Percentiles rank a stretch among this genome's conserved stretches.
These are phyloP conservation scores for Steinernema carpocapsae DNA, from an alignment of 2,888 invertebrate species.

Conservation along the genomic window DNA sequence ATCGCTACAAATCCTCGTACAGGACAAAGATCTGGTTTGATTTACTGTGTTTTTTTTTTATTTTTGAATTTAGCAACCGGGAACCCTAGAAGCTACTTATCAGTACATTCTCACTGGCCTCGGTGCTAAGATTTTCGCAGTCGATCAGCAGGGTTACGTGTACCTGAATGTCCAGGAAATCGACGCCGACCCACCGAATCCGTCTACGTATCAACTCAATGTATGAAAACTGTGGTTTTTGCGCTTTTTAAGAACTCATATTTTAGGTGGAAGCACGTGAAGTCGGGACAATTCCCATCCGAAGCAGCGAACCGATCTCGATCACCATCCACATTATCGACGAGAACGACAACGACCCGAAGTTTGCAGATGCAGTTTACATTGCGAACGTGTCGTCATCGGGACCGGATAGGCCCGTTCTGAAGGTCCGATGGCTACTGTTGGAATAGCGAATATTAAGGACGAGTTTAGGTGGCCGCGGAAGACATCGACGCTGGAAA, in stretches of 20 bases:
- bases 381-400: slow-evolving; percentile 62
- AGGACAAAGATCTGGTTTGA: slow-evolving; percentile 66
- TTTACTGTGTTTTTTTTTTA: not conserved
- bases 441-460: not conserved
- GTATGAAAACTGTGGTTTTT: slow-evolving; percentile 45
- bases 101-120: slow-evolving; percentile 68
- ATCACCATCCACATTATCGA: slow-evolving; percentile 67
- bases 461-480: slow-evolving; percentile 50
- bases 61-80: slow-evolving; percentile 63
- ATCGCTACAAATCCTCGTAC: slow-evolving; percentile 66
- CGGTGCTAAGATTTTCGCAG: slow-evolving; percentile 68
- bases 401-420: slow-evolving; percentile 46
- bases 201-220: slow-evolving; percentile 64
- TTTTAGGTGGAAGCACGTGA: slow-evolving; percentile 66
- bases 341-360: slow-evolving; percentile 65
- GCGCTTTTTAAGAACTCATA: no score
- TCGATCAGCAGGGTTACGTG: slow-evolving; percentile 67
- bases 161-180: slow-evolving; percentile 65
- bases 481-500: slow-evolving; percentile 61
- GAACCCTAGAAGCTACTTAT: slow-evolving; percentile 69
- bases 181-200: slow-evolving; percentile 65
- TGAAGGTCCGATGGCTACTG: slow-evolving; percentile 28
- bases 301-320: slow-evolving; percentile 63
- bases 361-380: slow-evolving; percentile 61
- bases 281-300: slow-evolving; percentile 65